Conservation (phyloP, 2,113 vertebrate genomes). For the Pogonocichla stellata region DNA sequence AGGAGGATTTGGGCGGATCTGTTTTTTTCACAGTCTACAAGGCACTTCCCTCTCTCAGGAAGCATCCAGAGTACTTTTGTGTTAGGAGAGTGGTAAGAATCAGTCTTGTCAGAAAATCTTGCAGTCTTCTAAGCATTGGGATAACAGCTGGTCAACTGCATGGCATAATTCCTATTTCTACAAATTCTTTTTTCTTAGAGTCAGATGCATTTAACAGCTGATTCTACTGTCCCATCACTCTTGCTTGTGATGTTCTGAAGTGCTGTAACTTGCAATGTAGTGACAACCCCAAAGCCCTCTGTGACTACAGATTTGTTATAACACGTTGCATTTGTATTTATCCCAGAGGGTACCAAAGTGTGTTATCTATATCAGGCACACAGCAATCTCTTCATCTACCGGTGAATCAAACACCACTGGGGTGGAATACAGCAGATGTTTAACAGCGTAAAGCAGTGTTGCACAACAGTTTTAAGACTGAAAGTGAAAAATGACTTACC, state of each 20-base stretch:
- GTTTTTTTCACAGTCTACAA: not conserved
- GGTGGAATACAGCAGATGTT: conserved; percentile 32
- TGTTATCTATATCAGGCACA: not conserved
- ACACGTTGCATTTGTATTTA: not conserved
- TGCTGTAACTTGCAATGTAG: not conserved
- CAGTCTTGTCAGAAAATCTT: not conserved
- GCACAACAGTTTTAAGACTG: conserved; percentile 15
- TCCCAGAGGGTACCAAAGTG: not conserved
- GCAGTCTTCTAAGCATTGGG: not conserved
- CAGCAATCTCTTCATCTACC: not conserved
- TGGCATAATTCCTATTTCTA: not conserved
- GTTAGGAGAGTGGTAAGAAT: not conserved
- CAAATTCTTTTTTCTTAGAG: not conserved
- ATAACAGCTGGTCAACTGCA: not conserved
- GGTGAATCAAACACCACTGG: not conserved
- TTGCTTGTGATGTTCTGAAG: not conserved
- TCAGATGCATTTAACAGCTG: not conserved
- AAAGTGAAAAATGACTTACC: conserved; percentile 23
- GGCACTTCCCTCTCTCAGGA: not conserved
- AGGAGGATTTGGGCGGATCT: not conserved
- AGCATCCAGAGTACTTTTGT: not conserved
- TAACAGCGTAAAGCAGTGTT: conserved; percentile 10
- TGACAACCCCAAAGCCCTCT: not conserved
- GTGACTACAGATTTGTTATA: not conserved
- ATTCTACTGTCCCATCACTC: not conserved